Evolutionary conservation across 1,140 invertebrate genomes (phyloP).

Genomic region (Rhagoletis pomonella): DNA sequence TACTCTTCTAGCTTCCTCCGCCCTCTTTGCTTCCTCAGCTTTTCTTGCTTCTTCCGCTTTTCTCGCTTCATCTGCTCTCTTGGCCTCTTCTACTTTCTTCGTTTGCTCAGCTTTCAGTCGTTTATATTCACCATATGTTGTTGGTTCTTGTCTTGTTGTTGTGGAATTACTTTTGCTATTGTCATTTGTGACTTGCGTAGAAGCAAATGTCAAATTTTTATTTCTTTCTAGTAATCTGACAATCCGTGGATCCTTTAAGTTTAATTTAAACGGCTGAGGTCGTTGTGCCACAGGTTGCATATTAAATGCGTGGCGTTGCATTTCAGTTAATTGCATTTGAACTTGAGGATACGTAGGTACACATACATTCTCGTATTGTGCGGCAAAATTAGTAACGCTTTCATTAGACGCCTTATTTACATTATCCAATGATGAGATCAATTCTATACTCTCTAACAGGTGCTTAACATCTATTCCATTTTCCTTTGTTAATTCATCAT

Average conservation of each 20-base stretch:
- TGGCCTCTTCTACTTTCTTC: not conserved
- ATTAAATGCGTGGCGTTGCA: not conserved
- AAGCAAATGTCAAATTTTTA: not conserved
- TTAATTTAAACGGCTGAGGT: not conserved
- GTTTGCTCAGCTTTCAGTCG: not conserved
- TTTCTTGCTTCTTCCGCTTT: not conserved
- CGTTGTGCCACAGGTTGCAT: not conserved
- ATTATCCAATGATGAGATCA: not conserved
- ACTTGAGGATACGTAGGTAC: not conserved
- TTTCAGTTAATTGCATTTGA: not conserved
- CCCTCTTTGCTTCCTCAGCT: not conserved
- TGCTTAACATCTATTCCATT: not conserved
- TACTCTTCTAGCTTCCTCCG: not conserved
- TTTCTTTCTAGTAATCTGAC: constrained; percentile 6
- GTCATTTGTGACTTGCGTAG: not conserved
- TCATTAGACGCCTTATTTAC: not conserved
- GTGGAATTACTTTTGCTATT: not conserved
- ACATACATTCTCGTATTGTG: not conserved
- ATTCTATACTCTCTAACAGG: not conserved
- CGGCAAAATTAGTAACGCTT: not conserved
- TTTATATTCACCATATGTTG: constrained; percentile 23
- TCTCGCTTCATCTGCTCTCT: not conserved
- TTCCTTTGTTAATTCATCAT: constrained; percentile 1
- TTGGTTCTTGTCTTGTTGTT: not conserved
- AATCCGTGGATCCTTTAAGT: not conserved